A percentile compares a stretch with the other conserved stretches of the same genome.
Evolutionary conservation across 2,888 invertebrate genomes (phyloP).

Genomic region (Oegoconia quadripuncta): DNA sequence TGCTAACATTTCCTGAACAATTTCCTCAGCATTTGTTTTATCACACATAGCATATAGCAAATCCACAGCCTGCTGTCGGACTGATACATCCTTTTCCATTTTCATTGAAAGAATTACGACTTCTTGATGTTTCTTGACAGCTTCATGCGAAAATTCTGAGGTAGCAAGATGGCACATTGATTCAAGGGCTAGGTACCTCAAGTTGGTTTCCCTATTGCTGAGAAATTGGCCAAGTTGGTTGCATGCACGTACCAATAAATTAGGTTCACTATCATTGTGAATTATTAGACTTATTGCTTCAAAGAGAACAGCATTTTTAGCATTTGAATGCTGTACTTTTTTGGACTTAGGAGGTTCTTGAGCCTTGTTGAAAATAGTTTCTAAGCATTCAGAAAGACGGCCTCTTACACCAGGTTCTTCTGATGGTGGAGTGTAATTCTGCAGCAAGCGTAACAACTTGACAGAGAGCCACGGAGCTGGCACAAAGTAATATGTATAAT

Average conservation of each 20-base stretch:
- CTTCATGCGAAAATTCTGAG: constrained; percentile 99
- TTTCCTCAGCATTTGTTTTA: constrained; percentile 98
- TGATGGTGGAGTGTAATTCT: constrained; percentile 99
- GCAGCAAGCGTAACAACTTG: constrained; percentile 95
- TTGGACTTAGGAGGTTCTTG: constrained; percentile 99
- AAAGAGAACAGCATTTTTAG: constrained; percentile 99
- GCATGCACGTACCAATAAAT: constrained; percentile 97
- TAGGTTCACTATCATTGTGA: constrained; percentile 98
- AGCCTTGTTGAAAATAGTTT: constrained; percentile 98
- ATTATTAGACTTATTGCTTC: constrained; percentile 99
- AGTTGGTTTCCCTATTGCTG: constrained; percentile 97
- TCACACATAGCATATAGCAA: constrained; percentile 99
- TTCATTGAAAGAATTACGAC: constrained; percentile 99
- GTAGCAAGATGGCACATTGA: constrained; percentile 99
- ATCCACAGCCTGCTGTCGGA: constrained; percentile 98
- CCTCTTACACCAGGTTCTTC: constrained; percentile 97
- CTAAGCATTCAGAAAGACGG: constrained; percentile 97
- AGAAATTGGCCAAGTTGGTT: constrained; percentile 99
- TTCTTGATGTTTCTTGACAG: constrained; percentile 99
- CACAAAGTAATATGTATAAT: constrained; percentile 99
- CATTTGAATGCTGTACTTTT: constrained; percentile 99
- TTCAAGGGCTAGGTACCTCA: constrained; percentile 98
- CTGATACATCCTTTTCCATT: constrained; percentile 99
- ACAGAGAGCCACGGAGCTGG: constrained; percentile 99
- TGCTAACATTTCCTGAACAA: constrained; percentile 99